Evolutionary conservation across 2,888 invertebrate genomes (phyloP), one percentile per base, ranked within the genome.

Genomic region (Xestia ashworthii): DNA sequence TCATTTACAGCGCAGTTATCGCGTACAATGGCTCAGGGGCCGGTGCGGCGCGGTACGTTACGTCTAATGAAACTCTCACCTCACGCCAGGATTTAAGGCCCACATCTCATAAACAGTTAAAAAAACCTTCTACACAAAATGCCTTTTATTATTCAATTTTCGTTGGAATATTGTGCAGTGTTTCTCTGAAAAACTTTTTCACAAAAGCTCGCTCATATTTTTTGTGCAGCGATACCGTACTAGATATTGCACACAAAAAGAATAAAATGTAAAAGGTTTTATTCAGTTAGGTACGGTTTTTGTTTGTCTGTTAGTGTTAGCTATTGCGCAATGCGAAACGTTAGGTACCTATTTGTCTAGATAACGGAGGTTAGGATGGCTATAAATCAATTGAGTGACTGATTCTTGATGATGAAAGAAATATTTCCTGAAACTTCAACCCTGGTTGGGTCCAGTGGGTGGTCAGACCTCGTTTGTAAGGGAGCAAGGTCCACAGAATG

Each of bases 11-110:
- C 67, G 72, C 60, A 74, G 81, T 84, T 84, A 77, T 75, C 73
- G 77, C 67, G 67, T 25, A 65, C 76, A 76, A 84, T 81, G 60
- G 84, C 73, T 78, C 68, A 58, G 55, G 81, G 48, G 44, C 32
- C 64, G 68, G 67, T 22, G 38, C 64, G 65, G 68, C 58, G 41
- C 58, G 41, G n/a, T 66, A 66, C 64, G 55, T 70, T 67, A 64
- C 71, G 11, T 78, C 55, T 87, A 84, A 88, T 88, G 84, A 84
- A 88, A 83, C 60, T 62, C 65, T 73, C n/a, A n/a, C 70, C 69
- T 53, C 58, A 22, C 19, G 38, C 60, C 48, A 12, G 25, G 74
- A 86, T 86, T 73, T 65, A 75, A 73, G n/a, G 38, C 66, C 5
- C 41, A 41, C 22, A 64, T 62, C 48, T 79, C 71, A 32, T 41